These are phyloP conservation scores for Drosophila kambysellisi DNA, from an alignment of 2,888 invertebrate genomes.

Conservation along the genomic window DNA sequence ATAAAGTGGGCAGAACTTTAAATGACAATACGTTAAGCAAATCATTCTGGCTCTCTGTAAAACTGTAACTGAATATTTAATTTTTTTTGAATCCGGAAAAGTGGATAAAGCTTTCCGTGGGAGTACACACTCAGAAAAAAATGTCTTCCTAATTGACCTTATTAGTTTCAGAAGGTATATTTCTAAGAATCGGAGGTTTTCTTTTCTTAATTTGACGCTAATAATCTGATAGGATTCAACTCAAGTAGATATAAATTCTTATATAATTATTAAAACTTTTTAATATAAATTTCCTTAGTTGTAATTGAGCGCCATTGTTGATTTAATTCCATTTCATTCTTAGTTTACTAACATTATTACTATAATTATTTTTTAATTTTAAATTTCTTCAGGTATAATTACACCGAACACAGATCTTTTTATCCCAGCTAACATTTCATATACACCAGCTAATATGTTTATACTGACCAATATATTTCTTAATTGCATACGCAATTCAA, in stretches of 20 bases:
- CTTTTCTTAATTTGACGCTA: neutral
- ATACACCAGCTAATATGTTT: no score
- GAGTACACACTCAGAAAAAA: neutral
- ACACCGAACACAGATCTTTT: no score
- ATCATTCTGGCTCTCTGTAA: conserved; percentile 5
- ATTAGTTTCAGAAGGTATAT: neutral
- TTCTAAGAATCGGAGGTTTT: neutral
- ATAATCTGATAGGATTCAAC: neutral
- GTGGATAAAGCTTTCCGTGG: conserved; percentile 15
- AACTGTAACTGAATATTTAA: conserved; percentile 24
- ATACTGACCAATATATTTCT: no score
- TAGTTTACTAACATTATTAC: no score
- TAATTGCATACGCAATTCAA: no score
- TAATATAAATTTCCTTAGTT: neutral
- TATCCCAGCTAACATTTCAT: no score
- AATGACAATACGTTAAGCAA: conserved; percentile 35
- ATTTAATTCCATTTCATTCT: neutral
- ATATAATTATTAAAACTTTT: neutral
- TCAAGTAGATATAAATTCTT: neutral
- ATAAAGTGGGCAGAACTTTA: conserved; percentile 41
- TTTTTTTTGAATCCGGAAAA: conserved; percentile 7
- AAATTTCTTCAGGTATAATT: no score
- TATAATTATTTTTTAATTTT: no score
- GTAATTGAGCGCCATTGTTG: neutral
- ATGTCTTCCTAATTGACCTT: neutral